Evolutionary conservation across 2,113 vertebrate genomes (phyloP), one percentile per base, ranked within the genome.

Genomic region (Sula dactylatra): DNA sequence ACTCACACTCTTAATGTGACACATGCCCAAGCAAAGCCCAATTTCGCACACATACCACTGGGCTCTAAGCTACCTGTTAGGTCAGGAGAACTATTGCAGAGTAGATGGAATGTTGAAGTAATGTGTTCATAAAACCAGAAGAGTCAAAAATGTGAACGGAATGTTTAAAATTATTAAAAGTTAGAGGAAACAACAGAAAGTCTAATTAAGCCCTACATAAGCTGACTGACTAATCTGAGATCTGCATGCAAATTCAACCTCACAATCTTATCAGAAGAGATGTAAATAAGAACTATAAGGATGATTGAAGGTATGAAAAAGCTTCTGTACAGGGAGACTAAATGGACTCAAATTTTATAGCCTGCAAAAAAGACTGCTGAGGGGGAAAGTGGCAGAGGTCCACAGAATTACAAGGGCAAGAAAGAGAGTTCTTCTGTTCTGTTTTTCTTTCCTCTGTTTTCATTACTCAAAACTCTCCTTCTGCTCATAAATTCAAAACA

Each of bases 1-100:
- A n/a, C n/a, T n/a, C n/a, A n/a, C n/a, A n/a, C n/a, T n/a, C n/a
- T n/a, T n/a, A n/a, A n/a, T n/a, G n/a, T n/a, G n/a, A n/a, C n/a
- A n/a, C n/a, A n/a, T n/a, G 31, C 4, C 47, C 34, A 79, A 55
- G 38, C 19, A 66, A 77, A 64, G 20, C 6, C 24, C 29, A 67
- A 12, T 67, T 85, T 55, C 82, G 25, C 61, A 76, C 34, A 38
- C 14, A 40, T 5, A 79, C 24, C 9, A 87, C 31, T 34, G 40
- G 13, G 3, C 36, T 87, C 26, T 45, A 66, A 90, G 27, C 13
- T 55, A 82, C 29, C 10, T 55, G 10, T 62, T 58, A 71, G 42
- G 66, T 59, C 73, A 36, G 6, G 11, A 66, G 11, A 81, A 20
- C 5, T n/a, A 44, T 2, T 0, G 0, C 2, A 4, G 32, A 69